Base-by-base conservation (phyloP, 2,888 invertebrate species). In the Agonopterix arenella region DNA sequence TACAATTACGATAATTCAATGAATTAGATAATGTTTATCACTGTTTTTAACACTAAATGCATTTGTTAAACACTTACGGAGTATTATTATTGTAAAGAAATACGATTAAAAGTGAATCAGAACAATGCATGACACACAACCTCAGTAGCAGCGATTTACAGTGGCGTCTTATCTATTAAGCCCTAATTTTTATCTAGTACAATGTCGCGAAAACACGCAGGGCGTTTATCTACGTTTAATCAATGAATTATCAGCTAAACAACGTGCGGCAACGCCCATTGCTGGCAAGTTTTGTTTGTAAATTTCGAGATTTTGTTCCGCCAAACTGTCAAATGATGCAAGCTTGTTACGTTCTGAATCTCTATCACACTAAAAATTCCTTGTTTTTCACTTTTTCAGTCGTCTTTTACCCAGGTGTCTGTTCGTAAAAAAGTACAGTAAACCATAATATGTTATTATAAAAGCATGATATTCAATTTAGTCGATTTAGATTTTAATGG, bases 191-290 rank as follows among this genome's bases (percentile, higher is more conserved):
- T 65, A 80, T 73, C 72, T 76, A 76, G 75, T 64, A 73, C 74
- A 73, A 70, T 77, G 68, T 71, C 70, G 56, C 51, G 37, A 2
- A 50, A 57, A 62, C 61, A 60, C 57, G 57, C 44, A 55, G 62
- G 61, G 62, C 58, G 68, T 54, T 84, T 85, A 85, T 85, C 85
- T 68, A 52, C 64, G 65, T 70, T 64, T 68, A 77, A 83, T 84
- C 80, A 82, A 70, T 55, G 65, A 76, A 49, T 75, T 83, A 84
- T 82, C 80, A 73, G 67, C 59, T 68, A 52, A 62, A 68, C 60
- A 66, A 64, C 54, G 63, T 66, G 65, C 66, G 86, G 62, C 82
- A 78, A 86, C 86, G 86, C 86, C 86, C 86, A 77, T 64, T 57
- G 59, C 63, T 61, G 66, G 68, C 64, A 70, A 60, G 61, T 64